Evolutionary conservation across 1,140 invertebrate species (phyloP), one percentile per base, ranked within the genome.

Genomic region (Eubasilissa regina): DNA sequence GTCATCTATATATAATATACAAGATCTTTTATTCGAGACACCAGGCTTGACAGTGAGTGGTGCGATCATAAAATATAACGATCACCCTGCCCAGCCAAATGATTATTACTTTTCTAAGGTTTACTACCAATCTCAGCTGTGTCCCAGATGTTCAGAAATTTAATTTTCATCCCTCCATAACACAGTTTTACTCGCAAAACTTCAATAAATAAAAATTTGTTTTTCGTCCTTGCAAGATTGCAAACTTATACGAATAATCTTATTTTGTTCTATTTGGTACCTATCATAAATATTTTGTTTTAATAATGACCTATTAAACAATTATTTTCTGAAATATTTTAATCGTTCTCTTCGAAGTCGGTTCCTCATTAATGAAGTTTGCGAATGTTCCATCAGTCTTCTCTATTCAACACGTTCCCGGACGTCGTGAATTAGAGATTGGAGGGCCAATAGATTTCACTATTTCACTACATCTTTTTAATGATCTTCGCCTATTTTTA

Each of bases 41-140:
- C 11, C 4, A 43, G n/a, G 35, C 17, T 47, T 64, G 74, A 64
- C 74, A 64, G 74, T 47, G 74, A 68, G 25, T 12, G 64, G 74
- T 35, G 21, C 25, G 56, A 53, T 47, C 66, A 47, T 80, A 77
- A 80, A 80, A 77, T 73, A 80, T 80, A 76, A 80, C 74, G 79
- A 80, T 75, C 75, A 19, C 17, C 55, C 51, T 13, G 53, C 21
- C 21, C 35, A 58, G 75, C 21, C 25, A 66, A 44, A 75, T 72
- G 79, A 80, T 80, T 75, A 80, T 73, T 73, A 77, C 79, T 56
- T 44, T 56, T 25, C 48, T 43, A 21, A 74, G 75, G 48, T 80
- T 80, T 80, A 80, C 74, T 53, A 55, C 68, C 73, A 80, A 80
- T 80, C 79, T 80, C 75, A 72, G 74, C 47, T 73, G n/a, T 58